A percentile compares a stretch with the other conserved stretches of the same genome.
Conservation (phyloP, 1,140 invertebrate species). For the Philaenus spumarius region DNA sequence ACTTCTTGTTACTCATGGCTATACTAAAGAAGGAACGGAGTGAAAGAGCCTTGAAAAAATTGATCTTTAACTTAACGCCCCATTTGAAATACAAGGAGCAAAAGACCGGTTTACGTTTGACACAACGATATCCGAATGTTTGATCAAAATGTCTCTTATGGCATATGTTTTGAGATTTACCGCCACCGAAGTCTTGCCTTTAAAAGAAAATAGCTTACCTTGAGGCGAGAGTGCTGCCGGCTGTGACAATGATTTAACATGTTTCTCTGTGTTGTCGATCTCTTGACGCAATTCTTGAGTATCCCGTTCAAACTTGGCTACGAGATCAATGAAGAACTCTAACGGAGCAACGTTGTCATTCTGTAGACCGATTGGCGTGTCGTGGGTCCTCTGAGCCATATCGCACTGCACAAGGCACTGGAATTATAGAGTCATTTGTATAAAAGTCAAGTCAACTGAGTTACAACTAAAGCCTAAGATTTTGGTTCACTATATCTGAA, state of each 20-base stretch:
- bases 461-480: background rate
- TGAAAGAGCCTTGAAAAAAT: no score
- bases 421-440: constrained; percentile 3
- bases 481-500: no score
- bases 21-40: no score
- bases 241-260: constrained; percentile 59
- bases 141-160: no score
- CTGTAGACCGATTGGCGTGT: constrained; percentile 65
- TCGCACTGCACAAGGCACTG: constrained; percentile 64
- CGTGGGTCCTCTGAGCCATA: constrained; percentile 71
- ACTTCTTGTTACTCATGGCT: no score
- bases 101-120: no score
- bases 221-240: constrained; percentile 58
- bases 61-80: no score
- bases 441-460: background rate
- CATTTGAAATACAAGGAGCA: no score
- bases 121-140: no score
- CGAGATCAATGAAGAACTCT: constrained; percentile 64
- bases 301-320: constrained; percentile 64
- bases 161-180: no score
- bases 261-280: constrained; percentile 65
- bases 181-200: no score
- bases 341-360: constrained; percentile 68
- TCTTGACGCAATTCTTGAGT: constrained; percentile 61
- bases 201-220: no score